phyloP scores from a whole-genome alignment of 2,888 invertebrate species.

The Caenorhabditis imperialis region DNA sequence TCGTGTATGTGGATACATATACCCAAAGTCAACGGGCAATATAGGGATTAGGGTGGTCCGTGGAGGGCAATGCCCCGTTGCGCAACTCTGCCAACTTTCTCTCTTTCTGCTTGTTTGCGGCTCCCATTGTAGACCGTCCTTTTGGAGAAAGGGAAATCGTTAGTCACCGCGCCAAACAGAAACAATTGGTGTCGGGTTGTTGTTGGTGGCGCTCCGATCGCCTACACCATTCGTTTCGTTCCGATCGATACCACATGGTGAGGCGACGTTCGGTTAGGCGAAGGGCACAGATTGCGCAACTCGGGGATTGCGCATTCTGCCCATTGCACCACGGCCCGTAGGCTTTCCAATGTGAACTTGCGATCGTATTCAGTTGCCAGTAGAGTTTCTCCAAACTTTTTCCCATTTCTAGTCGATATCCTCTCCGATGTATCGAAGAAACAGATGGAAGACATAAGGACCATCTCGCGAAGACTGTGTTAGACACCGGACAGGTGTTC shows the following conservation, averaged over 20 bases:
- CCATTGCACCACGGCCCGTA: too few species aligned
- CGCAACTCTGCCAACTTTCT: background rate
- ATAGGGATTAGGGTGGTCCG: background rate
- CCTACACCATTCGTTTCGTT: too few species aligned
- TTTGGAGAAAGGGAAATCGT: background rate
- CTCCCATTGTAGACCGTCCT: slow-evolving; percentile 1
- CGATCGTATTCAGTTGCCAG: too few species aligned
- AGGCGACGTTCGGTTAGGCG: background rate
- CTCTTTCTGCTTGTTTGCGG: slow-evolving; percentile 1
- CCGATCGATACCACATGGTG: background rate
- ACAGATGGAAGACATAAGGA: too few species aligned
- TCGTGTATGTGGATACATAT: background rate
- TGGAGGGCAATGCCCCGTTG: background rate
- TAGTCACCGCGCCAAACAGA: slow-evolving; percentile 10
- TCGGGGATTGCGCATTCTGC: background rate
- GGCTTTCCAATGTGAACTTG: too few species aligned
- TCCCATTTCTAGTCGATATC: too few species aligned
- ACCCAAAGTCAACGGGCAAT: background rate
- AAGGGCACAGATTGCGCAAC: slow-evolving; percentile 8
- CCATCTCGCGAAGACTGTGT: too few species aligned
- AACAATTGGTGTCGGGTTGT: background rate
- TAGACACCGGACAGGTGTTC: background rate
- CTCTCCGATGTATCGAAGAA: too few species aligned
- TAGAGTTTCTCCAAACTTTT: too few species aligned
- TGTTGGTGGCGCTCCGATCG: too few species aligned